Conservation (phyloP, 2,888 invertebrate genomes). For the Drosophila buzzatii region DNA sequence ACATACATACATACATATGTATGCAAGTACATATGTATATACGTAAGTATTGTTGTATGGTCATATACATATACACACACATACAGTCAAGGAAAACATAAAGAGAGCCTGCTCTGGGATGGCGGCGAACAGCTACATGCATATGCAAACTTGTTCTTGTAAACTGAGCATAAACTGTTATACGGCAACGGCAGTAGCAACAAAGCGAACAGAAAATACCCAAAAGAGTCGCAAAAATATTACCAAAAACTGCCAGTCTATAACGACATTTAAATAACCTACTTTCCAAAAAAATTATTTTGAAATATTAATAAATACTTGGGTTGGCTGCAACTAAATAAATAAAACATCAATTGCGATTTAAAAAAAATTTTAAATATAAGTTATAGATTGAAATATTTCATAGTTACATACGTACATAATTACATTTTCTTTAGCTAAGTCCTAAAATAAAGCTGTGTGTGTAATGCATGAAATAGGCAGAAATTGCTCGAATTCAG, state of each 20-base stretch:
- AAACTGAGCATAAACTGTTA: constrained; percentile 52
- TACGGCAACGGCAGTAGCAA: constrained; percentile 36
- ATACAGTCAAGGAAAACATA: constrained; percentile 6
- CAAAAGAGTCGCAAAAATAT: constrained; percentile 29
- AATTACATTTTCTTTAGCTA: no score
- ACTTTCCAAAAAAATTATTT: neutral
- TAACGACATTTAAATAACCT: constrained; percentile 32
- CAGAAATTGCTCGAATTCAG: no score
- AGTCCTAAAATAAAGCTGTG: no score
- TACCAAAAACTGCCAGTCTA: neutral
- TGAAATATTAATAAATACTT: no score
- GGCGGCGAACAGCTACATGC: constrained; percentile 24
- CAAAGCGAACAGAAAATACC: constrained; percentile 28
- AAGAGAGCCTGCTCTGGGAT: constrained; percentile 14
- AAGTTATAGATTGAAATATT: no score
- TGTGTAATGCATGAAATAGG: no score
- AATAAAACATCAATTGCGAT: no score
- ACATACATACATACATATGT: neutral
- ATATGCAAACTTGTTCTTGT: constrained; percentile 46
- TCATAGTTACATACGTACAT: no score
- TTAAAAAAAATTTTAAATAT: no score
- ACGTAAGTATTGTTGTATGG: neutral
- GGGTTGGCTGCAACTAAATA: no score
- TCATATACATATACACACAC: no score
- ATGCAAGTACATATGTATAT: neutral